Base-by-base conservation (phyloP, 2,888 invertebrate genomes). In the Sinodicranocentrus sp. region DNA sequence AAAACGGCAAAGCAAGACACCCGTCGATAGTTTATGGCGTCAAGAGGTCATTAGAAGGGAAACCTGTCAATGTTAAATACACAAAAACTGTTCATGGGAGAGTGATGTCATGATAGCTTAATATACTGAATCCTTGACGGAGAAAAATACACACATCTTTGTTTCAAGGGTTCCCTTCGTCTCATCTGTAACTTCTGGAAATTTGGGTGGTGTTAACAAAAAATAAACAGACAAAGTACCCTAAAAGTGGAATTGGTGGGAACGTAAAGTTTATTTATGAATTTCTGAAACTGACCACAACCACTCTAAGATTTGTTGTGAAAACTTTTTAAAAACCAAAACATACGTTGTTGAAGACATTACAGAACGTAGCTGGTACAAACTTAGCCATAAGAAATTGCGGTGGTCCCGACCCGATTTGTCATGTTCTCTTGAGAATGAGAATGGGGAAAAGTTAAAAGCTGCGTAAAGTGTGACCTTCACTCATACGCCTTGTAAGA, bases 41-140 rank as follows among this genome's bases (percentile, higher is more conserved):
- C 82, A 82, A 75, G 73, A 73, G 82, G 73, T 82, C 82, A 82
- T 82, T 82, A 82, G 75, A 82, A 73, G 19, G 59, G 33, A 73
- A 48, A 21, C 73, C 68, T 75, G 82, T 82, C 82, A 82, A 73
- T 82, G 82, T 61, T 48, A 75, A 82, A 39, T 80, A 80, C 79
- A 78, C 77, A 19, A 80, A 71, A 44, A 67, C 48, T 57, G 48
- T 57, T 79, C 57, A 44, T 61, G 25, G 33, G 75, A 67, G 82
- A 75, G 82, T 82, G 82, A 73, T 73, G 15, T 23, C 63, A 63
- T 21, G 23, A 3, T 21, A 48, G 13, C 10, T 67, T 43, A 25
- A 23, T 68, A 2, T 57, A 21, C 26, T 68, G 48, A 48, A 15
- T 26, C 15, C 48, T 15, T 26, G 25, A 17, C 21, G 10, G 25